Percentiles rank a stretch among this genome's conserved stretches.
Conservation (phyloP, 2,797 vertebrate species). For the Eulemur coronatus region DNA sequence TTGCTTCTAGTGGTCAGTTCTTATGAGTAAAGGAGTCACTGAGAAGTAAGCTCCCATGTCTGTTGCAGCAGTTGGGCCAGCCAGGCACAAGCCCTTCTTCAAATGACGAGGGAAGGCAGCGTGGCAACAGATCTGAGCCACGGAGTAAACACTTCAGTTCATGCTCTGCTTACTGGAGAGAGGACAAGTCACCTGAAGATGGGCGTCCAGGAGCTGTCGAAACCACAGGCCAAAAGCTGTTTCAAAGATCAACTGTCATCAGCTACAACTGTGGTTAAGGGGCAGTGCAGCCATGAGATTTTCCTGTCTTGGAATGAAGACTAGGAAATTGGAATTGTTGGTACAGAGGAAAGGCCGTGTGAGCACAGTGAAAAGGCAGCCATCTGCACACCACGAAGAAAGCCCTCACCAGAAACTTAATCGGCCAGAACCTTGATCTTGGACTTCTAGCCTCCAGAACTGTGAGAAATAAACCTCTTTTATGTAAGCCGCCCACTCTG, state of each 20-base stretch:
- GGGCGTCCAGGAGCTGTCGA: neutral
- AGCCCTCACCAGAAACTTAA: neutral
- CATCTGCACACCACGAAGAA: neutral
- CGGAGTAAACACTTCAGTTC: neutral
- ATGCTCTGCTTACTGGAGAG: neutral
- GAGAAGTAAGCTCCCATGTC: neutral
- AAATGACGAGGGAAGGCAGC: neutral
- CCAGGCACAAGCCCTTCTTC: neutral
- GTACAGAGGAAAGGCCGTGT: neutral
- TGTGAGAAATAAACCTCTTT: neutral
- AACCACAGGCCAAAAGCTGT: neutral
- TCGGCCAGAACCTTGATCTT: neutral
- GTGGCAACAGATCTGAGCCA: accelerated
- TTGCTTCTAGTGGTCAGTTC: neutral
- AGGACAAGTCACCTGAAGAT: neutral
- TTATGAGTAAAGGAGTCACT: neutral
- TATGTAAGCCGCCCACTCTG: neutral
- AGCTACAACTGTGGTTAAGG: neutral
- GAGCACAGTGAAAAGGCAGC: neutral
- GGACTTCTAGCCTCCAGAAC: neutral
- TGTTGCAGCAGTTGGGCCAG: neutral
- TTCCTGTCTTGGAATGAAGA: neutral
- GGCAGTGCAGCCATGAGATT: neutral
- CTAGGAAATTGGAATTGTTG: neutral
- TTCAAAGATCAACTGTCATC: neutral